phyloP scores from a whole-genome alignment of 2,797 vertebrate species.

The Acanthornis magna region DNA sequence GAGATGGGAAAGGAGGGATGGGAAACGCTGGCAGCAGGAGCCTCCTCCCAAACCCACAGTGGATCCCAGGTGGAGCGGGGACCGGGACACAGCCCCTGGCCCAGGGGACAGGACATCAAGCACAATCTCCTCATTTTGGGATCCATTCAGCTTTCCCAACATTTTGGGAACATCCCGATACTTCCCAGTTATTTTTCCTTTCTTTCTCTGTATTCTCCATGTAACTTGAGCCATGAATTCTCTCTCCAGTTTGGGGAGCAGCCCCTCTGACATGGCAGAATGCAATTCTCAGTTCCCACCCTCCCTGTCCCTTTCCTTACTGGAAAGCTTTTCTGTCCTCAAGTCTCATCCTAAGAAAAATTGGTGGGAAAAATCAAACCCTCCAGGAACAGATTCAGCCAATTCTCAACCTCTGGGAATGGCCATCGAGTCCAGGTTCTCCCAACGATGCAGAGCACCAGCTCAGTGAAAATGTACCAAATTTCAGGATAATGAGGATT shows the following conservation, averaged over 20 bases:
- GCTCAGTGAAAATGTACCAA: fast-evolving
- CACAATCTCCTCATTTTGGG: background rate
- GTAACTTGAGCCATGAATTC: background rate
- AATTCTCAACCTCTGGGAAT: background rate
- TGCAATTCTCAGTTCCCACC: background rate
- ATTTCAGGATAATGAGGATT: background rate
- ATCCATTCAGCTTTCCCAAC: background rate
- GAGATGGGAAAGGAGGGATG: too few relatives aligned
- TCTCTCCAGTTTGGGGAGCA: background rate
- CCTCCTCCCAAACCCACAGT: background rate
- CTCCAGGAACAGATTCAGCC: background rate
- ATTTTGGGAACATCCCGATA: background rate
- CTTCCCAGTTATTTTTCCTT: background rate
- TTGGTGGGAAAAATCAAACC: background rate
- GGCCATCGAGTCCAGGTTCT: too few relatives aligned
- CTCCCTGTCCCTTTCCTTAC: background rate
- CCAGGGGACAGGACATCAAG: background rate
- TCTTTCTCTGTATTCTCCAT: background rate
- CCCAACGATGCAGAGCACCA: background rate
- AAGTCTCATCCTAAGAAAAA: background rate
- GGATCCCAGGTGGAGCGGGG: background rate
- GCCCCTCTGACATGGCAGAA: background rate
- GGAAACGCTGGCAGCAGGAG: background rate
- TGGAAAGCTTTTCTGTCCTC: background rate
- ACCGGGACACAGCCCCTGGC: too few relatives aligned